A percentile compares a stretch with the other conserved stretches of the same genome.
Conservation (phyloP, 1,140 invertebrate species). For the Pygmarrhopalites habei region DNA sequence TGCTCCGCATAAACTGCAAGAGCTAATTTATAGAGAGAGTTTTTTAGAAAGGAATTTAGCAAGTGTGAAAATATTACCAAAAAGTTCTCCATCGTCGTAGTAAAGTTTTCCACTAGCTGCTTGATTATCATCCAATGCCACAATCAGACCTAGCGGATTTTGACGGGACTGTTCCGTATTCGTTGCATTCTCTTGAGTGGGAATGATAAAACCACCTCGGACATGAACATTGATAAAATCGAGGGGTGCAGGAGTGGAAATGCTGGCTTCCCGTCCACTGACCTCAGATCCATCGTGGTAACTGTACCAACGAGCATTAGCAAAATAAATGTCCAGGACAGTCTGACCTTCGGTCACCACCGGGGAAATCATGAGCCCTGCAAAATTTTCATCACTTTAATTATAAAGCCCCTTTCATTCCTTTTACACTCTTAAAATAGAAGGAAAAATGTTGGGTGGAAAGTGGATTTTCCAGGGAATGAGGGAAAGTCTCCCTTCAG, state of each 20-base stretch:
- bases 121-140: conserved; percentile 41
- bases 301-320: conserved; percentile 45
- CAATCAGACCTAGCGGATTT: conserved; percentile 43
- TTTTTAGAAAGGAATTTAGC: no score
- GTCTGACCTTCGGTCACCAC: conserved; percentile 37
- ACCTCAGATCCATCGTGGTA: conserved; percentile 45
- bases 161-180: conserved; percentile 50
- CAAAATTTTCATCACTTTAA: background rate
- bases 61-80: no score
- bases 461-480: no score
- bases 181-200: conserved; percentile 55
- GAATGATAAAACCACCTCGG: conserved; percentile 61
- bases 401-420: background rate
- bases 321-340: conserved; percentile 43
- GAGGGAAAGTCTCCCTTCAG: no score
- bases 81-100: conserved; percentile 52
- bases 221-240: conserved; percentile 58
- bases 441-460: no score
- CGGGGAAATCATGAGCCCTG: conserved; percentile 40
- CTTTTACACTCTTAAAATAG: no score
- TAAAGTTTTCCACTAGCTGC: conserved; percentile 42
- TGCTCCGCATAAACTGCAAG: no score
- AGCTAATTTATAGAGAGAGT: no score
- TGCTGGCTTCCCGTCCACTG: conserved; percentile 46
- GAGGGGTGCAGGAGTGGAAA: conserved; percentile 51